phyloP scores from a whole-genome alignment of 1,140 invertebrate genomes.

The Drosophila pseudoananassae region DNA sequence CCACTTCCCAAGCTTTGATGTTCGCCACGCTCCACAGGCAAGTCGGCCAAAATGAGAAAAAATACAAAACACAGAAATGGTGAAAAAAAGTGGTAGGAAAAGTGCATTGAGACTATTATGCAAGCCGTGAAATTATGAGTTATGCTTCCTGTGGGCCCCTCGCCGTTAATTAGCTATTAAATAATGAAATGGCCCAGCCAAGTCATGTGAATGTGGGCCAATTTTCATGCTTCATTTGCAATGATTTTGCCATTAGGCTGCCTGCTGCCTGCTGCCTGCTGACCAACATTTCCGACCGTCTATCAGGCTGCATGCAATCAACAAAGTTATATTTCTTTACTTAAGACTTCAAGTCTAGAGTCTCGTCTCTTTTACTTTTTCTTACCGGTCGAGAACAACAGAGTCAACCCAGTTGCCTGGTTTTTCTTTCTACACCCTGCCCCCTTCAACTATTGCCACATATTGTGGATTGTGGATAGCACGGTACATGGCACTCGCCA shows the following conservation, averaged over 20 bases:
- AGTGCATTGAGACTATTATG: conserved; percentile 72
- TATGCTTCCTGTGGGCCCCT: conserved; percentile 58
- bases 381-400: conserved; percentile 31
- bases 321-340: conserved; percentile 11
- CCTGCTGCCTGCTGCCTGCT: background rate
- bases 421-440: conserved; percentile 22
- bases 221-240: conserved; percentile 76
- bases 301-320: conserved; percentile 61
- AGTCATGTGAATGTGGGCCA: conserved; percentile 70
- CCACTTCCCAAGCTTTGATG: conserved; percentile 66
- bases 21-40: conserved; percentile 77
- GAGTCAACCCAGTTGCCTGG: conserved; percentile 48
- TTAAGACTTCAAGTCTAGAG: background rate
- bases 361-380: conserved; percentile 34
- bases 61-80: conserved; percentile 3
- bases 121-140: conserved; percentile 68
- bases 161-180: conserved; percentile 73
- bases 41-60: conserved; percentile 54
- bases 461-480: conserved; percentile 1
- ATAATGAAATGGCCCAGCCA: conserved; percentile 64
- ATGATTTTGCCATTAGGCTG: conserved; percentile 64
- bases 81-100: conserved; percentile 36
- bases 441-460: conserved; percentile 4
- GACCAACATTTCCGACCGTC: conserved; percentile 64
- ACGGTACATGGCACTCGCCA: conserved; percentile 36